Evolutionary conservation across 2,888 invertebrate species (phyloP).

Genomic region (Drosophila anomelani): DNA sequence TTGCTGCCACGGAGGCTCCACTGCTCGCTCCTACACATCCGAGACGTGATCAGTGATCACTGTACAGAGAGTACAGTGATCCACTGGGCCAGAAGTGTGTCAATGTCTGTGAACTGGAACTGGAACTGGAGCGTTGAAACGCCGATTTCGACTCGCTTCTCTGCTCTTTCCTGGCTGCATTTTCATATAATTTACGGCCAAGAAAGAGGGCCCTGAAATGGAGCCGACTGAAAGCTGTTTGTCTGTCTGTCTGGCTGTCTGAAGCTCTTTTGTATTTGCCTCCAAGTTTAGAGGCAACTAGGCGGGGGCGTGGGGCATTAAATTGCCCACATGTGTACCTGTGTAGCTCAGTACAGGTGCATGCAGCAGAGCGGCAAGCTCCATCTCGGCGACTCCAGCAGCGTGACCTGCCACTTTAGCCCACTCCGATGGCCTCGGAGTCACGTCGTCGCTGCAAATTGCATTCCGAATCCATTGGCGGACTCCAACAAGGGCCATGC

Average conservation of each 20-base stretch:
- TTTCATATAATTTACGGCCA: constrained; percentile 50
- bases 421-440: constrained; percentile 39
- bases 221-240: constrained; percentile 45
- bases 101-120: constrained; percentile 82
- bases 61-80: constrained; percentile 27
- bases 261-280: constrained; percentile 35
- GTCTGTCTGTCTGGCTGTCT: constrained; percentile 25
- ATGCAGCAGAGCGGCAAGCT: constrained; percentile 46
- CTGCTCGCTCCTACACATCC: constrained; percentile 64
- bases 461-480: constrained; percentile 46
- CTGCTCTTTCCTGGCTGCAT: constrained; percentile 50
- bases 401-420: constrained; percentile 47
- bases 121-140: constrained; percentile 74
- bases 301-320: constrained; percentile 60
- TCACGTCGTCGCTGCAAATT: constrained; percentile 48
- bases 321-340: constrained; percentile 62
- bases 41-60: constrained; percentile 37
- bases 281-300: constrained; percentile 19
- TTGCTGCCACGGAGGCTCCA: constrained; percentile 40
- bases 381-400: constrained; percentile 33
- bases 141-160: constrained; percentile 45
- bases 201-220: constrained; percentile 44
- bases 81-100: constrained; percentile 66
- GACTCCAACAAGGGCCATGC: constrained; percentile 15
- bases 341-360: constrained; percentile 47